Conservation (phyloP, 2,113 vertebrate species). For the Mobula birostris region DNA sequence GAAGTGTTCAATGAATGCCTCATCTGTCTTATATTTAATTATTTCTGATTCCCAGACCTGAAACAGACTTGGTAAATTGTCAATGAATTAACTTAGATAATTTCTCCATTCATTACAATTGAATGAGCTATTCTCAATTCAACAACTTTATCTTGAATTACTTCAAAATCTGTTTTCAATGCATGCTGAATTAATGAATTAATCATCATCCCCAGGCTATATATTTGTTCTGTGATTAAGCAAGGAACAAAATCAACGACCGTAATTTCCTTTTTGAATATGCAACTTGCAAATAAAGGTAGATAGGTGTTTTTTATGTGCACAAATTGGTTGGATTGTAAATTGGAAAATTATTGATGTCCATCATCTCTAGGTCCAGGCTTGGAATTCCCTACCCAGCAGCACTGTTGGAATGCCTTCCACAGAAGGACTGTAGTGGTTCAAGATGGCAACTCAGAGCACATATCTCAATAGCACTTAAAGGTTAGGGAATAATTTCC, state of each 20-base stretch:
- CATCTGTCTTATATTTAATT: slow-evolving; percentile 4
- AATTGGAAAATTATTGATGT: not conserved
- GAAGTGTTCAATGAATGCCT: not conserved
- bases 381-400: no score
- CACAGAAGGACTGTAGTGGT: no score
- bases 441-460: no score
- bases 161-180: not conserved
- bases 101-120: not conserved
- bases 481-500: no score
- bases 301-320: not conserved
- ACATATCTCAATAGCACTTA: no score
- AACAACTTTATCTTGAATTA: not conserved
- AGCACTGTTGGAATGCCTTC: no score
- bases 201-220: not conserved
- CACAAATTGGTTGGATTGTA: not conserved
- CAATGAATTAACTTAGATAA: not conserved
- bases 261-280: not conserved
- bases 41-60: not conserved
- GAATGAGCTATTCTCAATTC: not conserved
- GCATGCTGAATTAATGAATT: not conserved
- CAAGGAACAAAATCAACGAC: not conserved
- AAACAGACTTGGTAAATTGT: not conserved
- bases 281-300: not conserved
- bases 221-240: not conserved
- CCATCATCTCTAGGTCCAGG: no score